Evolutionary conservation across 2,888 invertebrate species (phyloP), one percentile per base, ranked within the genome.

Genomic region (Drosophila barbarae): DNA sequence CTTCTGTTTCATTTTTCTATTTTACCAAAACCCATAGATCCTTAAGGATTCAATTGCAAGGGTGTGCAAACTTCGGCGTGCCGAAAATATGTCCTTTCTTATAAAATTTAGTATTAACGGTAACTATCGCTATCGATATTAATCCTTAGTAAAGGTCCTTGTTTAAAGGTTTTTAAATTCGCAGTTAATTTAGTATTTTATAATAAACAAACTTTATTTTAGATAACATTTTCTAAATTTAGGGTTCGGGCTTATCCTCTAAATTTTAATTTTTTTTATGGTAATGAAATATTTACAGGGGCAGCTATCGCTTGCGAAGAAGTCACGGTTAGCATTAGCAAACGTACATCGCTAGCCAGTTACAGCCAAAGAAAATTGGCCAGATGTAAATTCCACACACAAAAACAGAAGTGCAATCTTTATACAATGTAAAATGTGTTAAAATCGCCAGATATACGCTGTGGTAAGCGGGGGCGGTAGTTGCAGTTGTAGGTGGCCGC

Each of bases 351-450:
- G 49, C 66, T 49, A 65, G 61, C 41, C 34, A 61, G 49, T 60
- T 61, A 60, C 60, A 60, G 61, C 61, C 30, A 47, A 61, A 61
- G 26, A 60, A 56, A 56, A 66, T 66, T 68, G 70, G 72, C 57
- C 56, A 78, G 46, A 46, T 76, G 74, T 74, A 69, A 76, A 71
- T 56, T 72, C 44, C 47, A 46, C 42, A 54, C 54, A 54, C 54
- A 39, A 55, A 41, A 55, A 56, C 46, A 55, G 36, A 71, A 74
- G 72, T 74, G 69, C 72, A 69, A 67, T 60, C 67, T 58, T 49
- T 53, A 52, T 32, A 58, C 46, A 49, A 59, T 65, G 65, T 65
- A 44, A 65, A 55, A 50, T 55, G 65, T 44, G 49, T 50, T 55
- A 66, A 44, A 44, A n/a, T 13, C 12, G 32, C 18, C 28, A 23